phyloP scores from a whole-genome alignment of 2,888 invertebrate species.

The Crocallis elinguaria region DNA sequence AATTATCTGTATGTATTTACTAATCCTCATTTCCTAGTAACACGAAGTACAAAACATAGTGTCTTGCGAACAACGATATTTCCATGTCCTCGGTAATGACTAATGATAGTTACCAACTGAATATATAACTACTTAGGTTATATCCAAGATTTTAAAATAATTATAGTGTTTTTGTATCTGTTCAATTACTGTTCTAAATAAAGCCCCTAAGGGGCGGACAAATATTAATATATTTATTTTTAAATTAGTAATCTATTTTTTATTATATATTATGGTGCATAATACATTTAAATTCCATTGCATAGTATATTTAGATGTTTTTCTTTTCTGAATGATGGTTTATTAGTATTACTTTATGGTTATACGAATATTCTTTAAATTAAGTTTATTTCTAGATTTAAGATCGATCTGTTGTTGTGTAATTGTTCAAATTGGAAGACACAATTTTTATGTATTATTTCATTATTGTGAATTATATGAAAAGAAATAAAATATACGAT shows the following conservation, averaged over 20 bases:
- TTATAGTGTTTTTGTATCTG: not conserved
- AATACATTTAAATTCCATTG: slow-evolving; percentile 11
- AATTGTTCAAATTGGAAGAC: slow-evolving; percentile 55
- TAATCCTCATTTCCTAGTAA: slow-evolving; percentile 14
- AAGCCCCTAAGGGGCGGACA: slow-evolving; percentile 9
- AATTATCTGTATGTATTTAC: not conserved
- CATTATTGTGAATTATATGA: slow-evolving; percentile 56
- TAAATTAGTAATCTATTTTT: slow-evolving; percentile 21
- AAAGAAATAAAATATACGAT: slow-evolving; percentile 68
- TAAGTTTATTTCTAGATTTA: slow-evolving; percentile 46
- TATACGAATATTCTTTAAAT: slow-evolving; percentile 40
- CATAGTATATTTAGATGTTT: slow-evolving; percentile 1
- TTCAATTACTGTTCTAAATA: not conserved
- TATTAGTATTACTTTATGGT: slow-evolving; percentile 36
- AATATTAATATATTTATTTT: slow-evolving; percentile 21
- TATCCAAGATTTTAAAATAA: slow-evolving; percentile 7
- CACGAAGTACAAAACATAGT: slow-evolving; percentile 62
- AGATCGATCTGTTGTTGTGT: slow-evolving; percentile 49
- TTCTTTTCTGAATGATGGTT: not conserved
- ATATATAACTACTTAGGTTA: slow-evolving; percentile 7
- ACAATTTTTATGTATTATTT: slow-evolving; percentile 59
- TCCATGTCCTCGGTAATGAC: slow-evolving; percentile 22
- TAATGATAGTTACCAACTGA: slow-evolving; percentile 21
- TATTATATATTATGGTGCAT: slow-evolving; percentile 15
- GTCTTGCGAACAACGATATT: slow-evolving; percentile 61